Evolutionary conservation across 2,888 invertebrate species (phyloP).

Genomic region (Ametastegia equiseti): DNA sequence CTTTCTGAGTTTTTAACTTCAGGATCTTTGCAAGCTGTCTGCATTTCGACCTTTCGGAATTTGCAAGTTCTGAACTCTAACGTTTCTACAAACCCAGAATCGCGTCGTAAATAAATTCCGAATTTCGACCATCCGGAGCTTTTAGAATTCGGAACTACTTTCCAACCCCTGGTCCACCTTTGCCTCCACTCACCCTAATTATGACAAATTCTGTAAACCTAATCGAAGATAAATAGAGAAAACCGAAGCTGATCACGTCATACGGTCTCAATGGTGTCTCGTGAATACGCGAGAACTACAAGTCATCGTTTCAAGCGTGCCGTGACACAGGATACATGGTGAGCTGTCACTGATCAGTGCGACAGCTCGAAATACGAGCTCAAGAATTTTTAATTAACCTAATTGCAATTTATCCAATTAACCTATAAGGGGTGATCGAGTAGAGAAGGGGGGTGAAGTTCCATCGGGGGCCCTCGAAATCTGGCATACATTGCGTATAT

Average conservation of each 20-base stretch:
- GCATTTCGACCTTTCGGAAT: too few relatives aligned
- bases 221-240: not conserved
- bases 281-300: not conserved
- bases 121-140: too few relatives aligned
- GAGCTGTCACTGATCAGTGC: conserved; percentile 1
- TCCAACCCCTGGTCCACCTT: too few relatives aligned
- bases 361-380: conserved; percentile 28
- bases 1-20: too few relatives aligned
- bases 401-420: conserved; percentile 47
- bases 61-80: too few relatives aligned
- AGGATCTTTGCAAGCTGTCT: too few relatives aligned
- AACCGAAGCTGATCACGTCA: not conserved
- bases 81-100: too few relatives aligned
- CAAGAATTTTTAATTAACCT: conserved; percentile 44
- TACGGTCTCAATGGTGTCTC: not conserved
- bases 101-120: too few relatives aligned
- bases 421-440: not conserved
- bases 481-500: not conserved
- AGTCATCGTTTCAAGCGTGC: not conserved
- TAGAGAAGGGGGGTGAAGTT: not conserved
- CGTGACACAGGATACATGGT: conserved; percentile 5
- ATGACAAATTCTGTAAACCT: too few relatives aligned
- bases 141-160: too few relatives aligned
- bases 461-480: conserved; percentile 17
- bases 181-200: too few relatives aligned